Evolutionary conservation across 2,888 invertebrate genomes (phyloP).

Genomic region (Drosophila antonietae): DNA sequence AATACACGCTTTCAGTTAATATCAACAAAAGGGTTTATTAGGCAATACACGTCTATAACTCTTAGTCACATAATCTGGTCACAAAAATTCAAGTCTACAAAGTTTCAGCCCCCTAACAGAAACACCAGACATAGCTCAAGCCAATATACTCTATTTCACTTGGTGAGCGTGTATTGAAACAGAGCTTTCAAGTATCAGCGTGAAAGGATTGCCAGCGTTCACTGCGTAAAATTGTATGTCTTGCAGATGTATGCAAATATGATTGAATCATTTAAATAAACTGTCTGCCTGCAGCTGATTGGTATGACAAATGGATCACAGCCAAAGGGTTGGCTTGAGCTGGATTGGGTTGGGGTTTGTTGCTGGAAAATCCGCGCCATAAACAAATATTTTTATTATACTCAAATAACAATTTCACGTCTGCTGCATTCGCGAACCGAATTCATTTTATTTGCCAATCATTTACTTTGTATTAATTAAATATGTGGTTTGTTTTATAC

Average conservation of each 20-base stretch:
- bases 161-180: background rate
- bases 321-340: background rate
- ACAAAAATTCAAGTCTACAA: background rate
- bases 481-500: constrained; percentile 59
- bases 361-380: constrained; percentile 14
- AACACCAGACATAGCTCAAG: background rate
- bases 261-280: constrained; percentile 62
- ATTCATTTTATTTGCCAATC: constrained; percentile 68
- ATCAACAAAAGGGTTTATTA: background rate
- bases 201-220: constrained; percentile 3
- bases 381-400: constrained; percentile 62
- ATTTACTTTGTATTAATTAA: constrained; percentile 80
- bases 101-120: background rate
- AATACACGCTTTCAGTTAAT: background rate
- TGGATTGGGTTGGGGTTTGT: background rate
- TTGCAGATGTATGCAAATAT: constrained; percentile 32
- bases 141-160: background rate
- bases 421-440: constrained; percentile 45
- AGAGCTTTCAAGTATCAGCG: constrained; percentile 32
- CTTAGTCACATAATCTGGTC: no score
- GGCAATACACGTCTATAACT: no score
- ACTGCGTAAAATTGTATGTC: constrained; percentile 14
- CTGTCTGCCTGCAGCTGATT: constrained; percentile 19
- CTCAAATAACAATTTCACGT: constrained; percentile 63
- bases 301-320: constrained; percentile 6